Base-by-base conservation (phyloP, 2,113 vertebrate species). In the Stercorarius parasiticus region DNA sequence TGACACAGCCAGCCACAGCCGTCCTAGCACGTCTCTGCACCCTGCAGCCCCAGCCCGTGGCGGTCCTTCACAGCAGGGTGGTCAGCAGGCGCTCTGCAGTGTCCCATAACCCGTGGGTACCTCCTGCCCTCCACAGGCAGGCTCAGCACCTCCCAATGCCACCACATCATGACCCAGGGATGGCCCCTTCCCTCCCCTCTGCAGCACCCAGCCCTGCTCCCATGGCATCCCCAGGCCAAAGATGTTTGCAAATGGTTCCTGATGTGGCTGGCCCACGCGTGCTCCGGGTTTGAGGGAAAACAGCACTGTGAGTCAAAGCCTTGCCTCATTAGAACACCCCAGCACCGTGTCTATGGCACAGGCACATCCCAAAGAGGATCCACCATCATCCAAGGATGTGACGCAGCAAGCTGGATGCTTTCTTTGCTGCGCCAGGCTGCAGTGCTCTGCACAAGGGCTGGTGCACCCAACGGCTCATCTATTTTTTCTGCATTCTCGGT, bases 191-290 rank as follows among this genome's bases (percentile, higher is more conserved):
- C 50, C 30, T 34, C 29, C 43, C 29, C 36, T 40, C 58, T 34
- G 78, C 88, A 73, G 88, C 77, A 65, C n/a, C 25, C 77, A 40
- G 49, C 22, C 14, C 78, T 32, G 32, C 45, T 78, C 65, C 47
- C 55, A 8, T 18, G 13, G 19, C 3, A 2, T 7, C 23, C 38
- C 72, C 42, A 23, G 36, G 17, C 13, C 86, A 50, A 16, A 67
- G 42, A 13, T 1, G 15, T 17, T 50, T 40, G 52, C 27, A 25
- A 3, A 45, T 3, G 14, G 40, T 25, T 67, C 42, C 56, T 50
- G 26, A 47, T 0, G 0, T 2, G 20, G 25, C 56, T 11, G 25
- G 15, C 36, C 15, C 2, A 0, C 0, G 3, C 1, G 0, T 3
- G 1, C 56, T 21, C 78, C 29, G 15, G 5, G 29, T 36, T 11